Conservation (phyloP, 2,888 invertebrate species). For the Ophonus ardosiacus region DNA sequence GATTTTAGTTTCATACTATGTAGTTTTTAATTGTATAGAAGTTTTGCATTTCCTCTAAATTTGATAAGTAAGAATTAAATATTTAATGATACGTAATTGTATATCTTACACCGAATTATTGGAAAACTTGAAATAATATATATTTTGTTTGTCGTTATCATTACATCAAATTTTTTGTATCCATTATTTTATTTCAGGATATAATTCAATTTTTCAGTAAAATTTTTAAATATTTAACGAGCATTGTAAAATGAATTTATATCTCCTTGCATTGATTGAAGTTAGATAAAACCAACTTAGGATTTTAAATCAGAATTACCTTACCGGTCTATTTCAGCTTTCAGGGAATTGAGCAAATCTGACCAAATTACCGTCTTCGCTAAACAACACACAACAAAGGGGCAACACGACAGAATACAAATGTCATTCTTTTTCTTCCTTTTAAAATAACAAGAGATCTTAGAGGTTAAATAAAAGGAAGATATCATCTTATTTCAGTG, state of each 20-base stretch:
- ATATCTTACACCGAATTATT: no score
- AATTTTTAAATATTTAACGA: no score
- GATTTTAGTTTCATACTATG: no score
- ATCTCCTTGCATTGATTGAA: neutral
- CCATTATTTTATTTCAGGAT: no score
- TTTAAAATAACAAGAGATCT: constrained; percentile 42
- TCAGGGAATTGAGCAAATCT: constrained; percentile 26
- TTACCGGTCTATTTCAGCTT: neutral
- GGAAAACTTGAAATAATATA: no score
- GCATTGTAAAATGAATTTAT: neutral
- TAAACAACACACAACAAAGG: constrained; percentile 30
- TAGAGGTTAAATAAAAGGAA: constrained; percentile 38
- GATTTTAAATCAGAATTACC: constrained; percentile 14
- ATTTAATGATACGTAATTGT: no score
- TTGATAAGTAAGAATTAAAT: no score
- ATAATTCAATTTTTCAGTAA: no score
- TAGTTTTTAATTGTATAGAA: no score
- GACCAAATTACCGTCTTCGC: constrained; percentile 41
- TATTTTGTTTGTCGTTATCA: no score
- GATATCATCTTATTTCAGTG: constrained; percentile 32
- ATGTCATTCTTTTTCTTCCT: constrained; percentile 45
- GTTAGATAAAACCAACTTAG: neutral
- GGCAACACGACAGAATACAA: constrained; percentile 32
- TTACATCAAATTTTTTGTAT: no score
- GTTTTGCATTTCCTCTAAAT: no score